A percentile compares a stretch with the other conserved stretches of the same genome.
Conservation (phyloP, 1,140 invertebrate species). For the Daktulosphaira vitifoliae region DNA sequence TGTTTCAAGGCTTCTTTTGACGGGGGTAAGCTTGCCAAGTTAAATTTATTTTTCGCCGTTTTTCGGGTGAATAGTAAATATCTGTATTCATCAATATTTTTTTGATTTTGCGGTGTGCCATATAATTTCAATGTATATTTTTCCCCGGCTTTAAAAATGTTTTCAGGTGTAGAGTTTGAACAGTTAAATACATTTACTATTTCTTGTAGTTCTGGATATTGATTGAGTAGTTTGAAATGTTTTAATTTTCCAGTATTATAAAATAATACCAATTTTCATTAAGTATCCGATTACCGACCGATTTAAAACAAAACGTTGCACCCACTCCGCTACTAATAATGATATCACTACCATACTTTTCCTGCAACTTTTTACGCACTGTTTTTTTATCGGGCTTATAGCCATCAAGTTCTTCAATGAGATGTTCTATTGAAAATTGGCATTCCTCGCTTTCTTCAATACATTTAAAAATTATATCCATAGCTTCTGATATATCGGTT, state of each 20-base stretch:
- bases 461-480: not conserved
- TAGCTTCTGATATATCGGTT: not conserved
- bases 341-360: not conserved
- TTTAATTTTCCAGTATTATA: slow-evolving; percentile 35
- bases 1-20: not conserved
- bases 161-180: not conserved
- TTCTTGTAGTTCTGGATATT: slow-evolving; percentile 14
- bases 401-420: not conserved
- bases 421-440: not conserved
- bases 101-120: slow-evolving; percentile 6
- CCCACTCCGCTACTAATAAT: not conserved
- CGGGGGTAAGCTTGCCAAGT: not conserved
- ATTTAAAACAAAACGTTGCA: slow-evolving; percentile 7
- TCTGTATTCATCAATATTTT: not conserved
- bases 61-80: slow-evolving; percentile 11
- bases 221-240: slow-evolving; percentile 14
- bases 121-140: slow-evolving; percentile 8
- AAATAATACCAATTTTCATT: slow-evolving; percentile 13
- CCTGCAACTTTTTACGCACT: not conserved
- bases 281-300: slow-evolving; percentile 1
- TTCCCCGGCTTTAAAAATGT: slow-evolving; percentile 21
- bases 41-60: not conserved
- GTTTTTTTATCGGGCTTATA: not conserved
- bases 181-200: slow-evolving; percentile 3
- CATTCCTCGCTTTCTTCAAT: not conserved